phyloP scores from a whole-genome alignment of 2,888 invertebrate species.

The Tipula lateralis region DNA sequence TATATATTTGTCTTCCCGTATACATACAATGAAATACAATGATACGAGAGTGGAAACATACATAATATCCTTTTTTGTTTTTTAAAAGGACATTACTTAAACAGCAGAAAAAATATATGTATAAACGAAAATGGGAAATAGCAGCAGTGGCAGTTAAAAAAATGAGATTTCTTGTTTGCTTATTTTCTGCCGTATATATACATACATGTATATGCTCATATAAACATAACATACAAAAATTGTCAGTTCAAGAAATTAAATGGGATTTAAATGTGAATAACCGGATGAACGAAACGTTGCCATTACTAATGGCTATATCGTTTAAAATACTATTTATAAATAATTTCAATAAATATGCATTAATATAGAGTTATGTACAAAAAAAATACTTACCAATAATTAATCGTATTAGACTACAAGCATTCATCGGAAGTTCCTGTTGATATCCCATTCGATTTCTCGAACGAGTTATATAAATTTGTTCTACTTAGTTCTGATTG shows the following conservation, averaged over 20 bases:
- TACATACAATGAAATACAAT: neutral
- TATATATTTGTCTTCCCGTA: neutral
- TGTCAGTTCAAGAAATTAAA: constrained; percentile 19
- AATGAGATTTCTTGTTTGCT: neutral
- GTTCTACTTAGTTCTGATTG: neutral
- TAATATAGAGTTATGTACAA: neutral
- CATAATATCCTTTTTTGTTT: neutral
- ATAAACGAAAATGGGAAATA: neutral
- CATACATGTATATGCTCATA: neutral
- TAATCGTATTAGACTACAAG: constrained; percentile 29
- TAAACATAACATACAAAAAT: neutral
- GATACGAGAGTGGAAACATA: neutral
- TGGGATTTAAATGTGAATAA: neutral
- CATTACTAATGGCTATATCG: neutral
- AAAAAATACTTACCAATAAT: constrained; percentile 27
- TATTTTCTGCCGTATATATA: neutral
- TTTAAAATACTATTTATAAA: neutral
- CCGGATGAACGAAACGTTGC: neutral
- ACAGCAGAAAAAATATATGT: neutral
- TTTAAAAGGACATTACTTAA: neutral
- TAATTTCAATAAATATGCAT: neutral
- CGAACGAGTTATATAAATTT: neutral
- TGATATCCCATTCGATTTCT: constrained; percentile 26
- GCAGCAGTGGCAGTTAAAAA: neutral
- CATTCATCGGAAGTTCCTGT: constrained; percentile 30